Percentiles rank a stretch among this genome's conserved stretches.
Conservation (phyloP, 2,797 vertebrate species). For the Semaprochilodus insignis region DNA sequence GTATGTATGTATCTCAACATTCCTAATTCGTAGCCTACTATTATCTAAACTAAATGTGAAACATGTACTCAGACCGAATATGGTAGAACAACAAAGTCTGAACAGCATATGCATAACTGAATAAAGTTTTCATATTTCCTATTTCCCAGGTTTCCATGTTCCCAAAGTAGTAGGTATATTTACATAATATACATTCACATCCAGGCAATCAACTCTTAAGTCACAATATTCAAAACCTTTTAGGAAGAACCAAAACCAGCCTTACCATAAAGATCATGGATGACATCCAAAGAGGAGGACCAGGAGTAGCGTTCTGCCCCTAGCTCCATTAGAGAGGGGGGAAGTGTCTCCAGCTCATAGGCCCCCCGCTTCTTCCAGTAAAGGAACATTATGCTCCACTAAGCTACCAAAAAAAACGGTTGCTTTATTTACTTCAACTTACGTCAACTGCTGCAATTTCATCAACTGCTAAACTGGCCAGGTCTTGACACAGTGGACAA, state of each 20-base stretch:
- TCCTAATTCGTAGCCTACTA: background rate
- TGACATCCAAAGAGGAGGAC: conserved; percentile 87
- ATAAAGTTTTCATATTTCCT: background rate
- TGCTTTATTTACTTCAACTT: background rate
- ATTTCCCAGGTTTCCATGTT: background rate
- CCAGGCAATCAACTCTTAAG: background rate
- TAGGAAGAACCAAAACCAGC: conserved; percentile 48
- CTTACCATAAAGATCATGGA: conserved; percentile 88
- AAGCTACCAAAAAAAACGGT: conserved; percentile 2
- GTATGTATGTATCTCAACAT: background rate
- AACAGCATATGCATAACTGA: background rate
- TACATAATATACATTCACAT: background rate
- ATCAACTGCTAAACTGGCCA: background rate
- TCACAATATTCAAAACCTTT: background rate
- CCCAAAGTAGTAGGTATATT: no score
- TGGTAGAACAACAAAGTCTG: background rate
- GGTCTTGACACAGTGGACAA: background rate
- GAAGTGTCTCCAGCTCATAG: conserved; percentile 89
- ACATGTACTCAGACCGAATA: background rate
- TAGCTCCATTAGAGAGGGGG: conserved; percentile 68
- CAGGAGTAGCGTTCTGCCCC: conserved; percentile 88
- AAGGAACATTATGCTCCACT: conserved; percentile 82
- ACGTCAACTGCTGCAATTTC: background rate
- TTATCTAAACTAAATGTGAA: background rate
- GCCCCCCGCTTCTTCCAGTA: conserved; percentile 92